Evolutionary conservation across 92 coral and sea anemone species (phyloP).

Genomic region (Plumapathes pennacea): DNA sequence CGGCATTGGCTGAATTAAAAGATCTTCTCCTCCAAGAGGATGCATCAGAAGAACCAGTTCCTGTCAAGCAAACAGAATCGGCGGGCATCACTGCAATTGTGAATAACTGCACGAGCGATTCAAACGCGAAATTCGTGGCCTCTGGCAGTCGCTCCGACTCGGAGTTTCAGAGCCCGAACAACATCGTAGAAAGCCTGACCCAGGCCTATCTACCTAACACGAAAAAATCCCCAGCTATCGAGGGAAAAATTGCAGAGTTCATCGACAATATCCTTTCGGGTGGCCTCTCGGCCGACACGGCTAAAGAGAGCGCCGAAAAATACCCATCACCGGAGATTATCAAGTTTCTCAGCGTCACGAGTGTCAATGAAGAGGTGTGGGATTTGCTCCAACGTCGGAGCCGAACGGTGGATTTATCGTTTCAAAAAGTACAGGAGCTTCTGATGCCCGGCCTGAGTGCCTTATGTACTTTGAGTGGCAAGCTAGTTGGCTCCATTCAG

Average conservation of each 20-base stretch:
- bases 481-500: conserved; percentile 9
- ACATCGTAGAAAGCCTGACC: conserved; percentile 27
- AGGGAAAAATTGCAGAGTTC: conserved; percentile 16
- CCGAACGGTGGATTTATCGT: conserved; percentile 17
- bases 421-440: conserved; percentile 5
- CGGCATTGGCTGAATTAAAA: no score
- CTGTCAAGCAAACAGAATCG: no score
- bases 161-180: no score
- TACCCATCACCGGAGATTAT: conserved; percentile 20
- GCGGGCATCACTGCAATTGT: no score
- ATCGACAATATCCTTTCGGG: conserved; percentile 19
- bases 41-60: no score
- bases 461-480: conserved; percentile 5
- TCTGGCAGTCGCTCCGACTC: no score
- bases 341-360: conserved; percentile 7
- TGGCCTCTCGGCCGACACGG: conserved; percentile 10
- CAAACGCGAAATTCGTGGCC: no score
- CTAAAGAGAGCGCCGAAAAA: conserved; percentile 17
- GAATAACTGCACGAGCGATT: no score
- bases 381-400: conserved; percentile 25
- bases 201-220: conserved; percentile 9
- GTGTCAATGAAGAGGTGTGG: conserved; percentile 57
- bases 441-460: conserved; percentile 18
- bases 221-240: conserved; percentile 36
- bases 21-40: no score